Evolutionary conservation across 1,140 invertebrate genomes (phyloP), one percentile per base, ranked within the genome.

Genomic region (Bombyx mandarina): DNA sequence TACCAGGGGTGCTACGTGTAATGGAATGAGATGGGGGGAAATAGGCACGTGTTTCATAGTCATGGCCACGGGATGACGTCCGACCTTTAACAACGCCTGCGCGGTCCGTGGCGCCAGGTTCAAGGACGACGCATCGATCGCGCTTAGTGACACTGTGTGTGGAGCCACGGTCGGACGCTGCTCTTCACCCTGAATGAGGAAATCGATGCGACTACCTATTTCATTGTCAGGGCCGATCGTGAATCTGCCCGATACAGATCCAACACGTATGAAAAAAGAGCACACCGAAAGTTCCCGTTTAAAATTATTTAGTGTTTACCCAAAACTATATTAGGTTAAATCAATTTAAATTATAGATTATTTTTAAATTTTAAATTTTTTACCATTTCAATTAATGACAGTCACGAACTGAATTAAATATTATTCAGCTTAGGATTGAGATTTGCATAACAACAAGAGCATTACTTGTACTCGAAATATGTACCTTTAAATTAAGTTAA

Each of bases 61-160:
- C 79, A 79, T 77, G 82, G 81, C 70, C 79, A 74, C 69, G 69
- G 57, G 52, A 72, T 86, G 82, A 86, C 81, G 75, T 82, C 65
- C 61, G 73, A 66, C 69, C 67, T 71, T 72, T 71, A 57, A 54
- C 50, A 60, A 65, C 78, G 79, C 82, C 59, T 79, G 81, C 79
- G 81, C 71, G 64, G 44, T 60, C n/a, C 12, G 12, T 46, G 42
- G 42, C 54, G 55, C 51, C 63, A 61, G 66, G 81, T 82, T 84
- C 83, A 86, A 79, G 81, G 81, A 71, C 75, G 68, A 42, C 47
- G 46, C 71, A 86, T 86, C 77, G 79, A 86, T 79, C 79, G 63
- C 54, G 35, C 53, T 62, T 65, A 79, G 65, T 73, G 62, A 59
- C 54, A 56, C 45, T 61, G 55, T 61, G 66, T 52, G 61, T 65